These are phyloP conservation scores for Platalea minor DNA, from an alignment of 2,797 vertebrate genomes.

Conservation along the genomic window DNA sequence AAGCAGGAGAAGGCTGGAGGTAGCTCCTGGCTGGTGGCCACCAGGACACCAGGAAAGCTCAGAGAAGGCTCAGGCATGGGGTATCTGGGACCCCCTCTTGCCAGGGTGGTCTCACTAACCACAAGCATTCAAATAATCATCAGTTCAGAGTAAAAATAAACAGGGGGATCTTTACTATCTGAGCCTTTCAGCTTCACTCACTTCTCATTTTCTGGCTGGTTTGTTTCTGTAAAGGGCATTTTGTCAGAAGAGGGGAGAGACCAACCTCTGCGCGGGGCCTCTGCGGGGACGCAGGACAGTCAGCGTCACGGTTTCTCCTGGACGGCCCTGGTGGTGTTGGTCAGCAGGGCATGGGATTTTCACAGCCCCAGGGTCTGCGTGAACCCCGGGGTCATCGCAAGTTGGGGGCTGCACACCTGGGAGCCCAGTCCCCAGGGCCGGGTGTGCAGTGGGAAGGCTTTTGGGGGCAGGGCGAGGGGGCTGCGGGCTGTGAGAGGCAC, in stretches of 20 bases:
- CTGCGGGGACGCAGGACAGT: accelerated
- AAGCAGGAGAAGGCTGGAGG: background rate
- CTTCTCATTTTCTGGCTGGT: background rate
- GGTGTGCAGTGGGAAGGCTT: background rate
- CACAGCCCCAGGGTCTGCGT: background rate
- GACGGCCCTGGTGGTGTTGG: background rate
- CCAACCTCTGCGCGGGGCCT: accelerated
- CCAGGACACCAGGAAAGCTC: background rate
- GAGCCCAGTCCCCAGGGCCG: background rate
- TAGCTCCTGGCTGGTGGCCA: background rate
- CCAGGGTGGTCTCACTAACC: background rate
- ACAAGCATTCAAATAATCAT: background rate
- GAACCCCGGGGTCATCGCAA: accelerated
- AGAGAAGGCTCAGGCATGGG: background rate
- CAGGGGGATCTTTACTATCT: too few species aligned
- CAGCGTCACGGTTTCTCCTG: accelerated
- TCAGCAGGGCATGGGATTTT: background rate
- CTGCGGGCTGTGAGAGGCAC: background rate
- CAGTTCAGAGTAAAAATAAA: background rate
- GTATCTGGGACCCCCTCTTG: background rate
- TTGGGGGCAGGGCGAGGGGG: background rate
- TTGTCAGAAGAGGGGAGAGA: background rate
- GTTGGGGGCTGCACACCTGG: background rate
- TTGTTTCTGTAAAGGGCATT: background rate
- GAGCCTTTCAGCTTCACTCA: background rate